phyloP scores from a whole-genome alignment of 2,797 vertebrate genomes.

The Labroides dimidiatus region DNA sequence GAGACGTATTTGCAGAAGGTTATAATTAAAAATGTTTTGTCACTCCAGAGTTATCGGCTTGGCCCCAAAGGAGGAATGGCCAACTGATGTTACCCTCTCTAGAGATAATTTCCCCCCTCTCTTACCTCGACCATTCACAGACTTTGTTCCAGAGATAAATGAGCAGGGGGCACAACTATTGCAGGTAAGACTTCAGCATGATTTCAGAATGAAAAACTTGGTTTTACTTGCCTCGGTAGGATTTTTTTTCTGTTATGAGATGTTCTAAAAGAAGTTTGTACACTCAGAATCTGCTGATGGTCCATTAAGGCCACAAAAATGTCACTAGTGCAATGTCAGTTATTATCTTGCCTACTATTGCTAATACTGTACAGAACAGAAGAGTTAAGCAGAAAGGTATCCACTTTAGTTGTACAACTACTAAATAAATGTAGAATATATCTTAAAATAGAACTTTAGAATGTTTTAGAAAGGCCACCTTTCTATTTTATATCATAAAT shows the following conservation, averaged over 20 bases:
- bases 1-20: not conserved
- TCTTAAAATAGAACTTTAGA: not conserved
- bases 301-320: constrained; percentile 21
- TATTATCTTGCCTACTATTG: constrained; percentile 1
- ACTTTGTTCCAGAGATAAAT: constrained; percentile 89
- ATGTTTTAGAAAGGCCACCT: not conserved
- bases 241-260: constrained; percentile 10
- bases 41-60: constrained; percentile 88
- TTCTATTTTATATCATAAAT: not conserved
- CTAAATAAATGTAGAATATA: not conserved
- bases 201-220: not conserved
- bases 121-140: constrained; percentile 83
- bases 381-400: not conserved
- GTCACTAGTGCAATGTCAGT: not conserved
- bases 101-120: constrained; percentile 86
- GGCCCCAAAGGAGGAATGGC: constrained; percentile 91
- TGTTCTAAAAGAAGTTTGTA: constrained; percentile 1
- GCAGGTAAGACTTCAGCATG: constrained; percentile 77
- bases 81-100: constrained; percentile 87
- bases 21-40: constrained; percentile 27
- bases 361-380: not conserved
- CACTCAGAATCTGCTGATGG: constrained; percentile 30
- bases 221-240: not conserved
- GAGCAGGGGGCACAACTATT: constrained; percentile 86
- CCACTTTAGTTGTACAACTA: not conserved